A percentile compares a stretch with the other conserved stretches of the same genome.
These are phyloP conservation scores for Isichthys henryi DNA, from an alignment of 2,113 vertebrate species.

Conservation along the genomic window DNA sequence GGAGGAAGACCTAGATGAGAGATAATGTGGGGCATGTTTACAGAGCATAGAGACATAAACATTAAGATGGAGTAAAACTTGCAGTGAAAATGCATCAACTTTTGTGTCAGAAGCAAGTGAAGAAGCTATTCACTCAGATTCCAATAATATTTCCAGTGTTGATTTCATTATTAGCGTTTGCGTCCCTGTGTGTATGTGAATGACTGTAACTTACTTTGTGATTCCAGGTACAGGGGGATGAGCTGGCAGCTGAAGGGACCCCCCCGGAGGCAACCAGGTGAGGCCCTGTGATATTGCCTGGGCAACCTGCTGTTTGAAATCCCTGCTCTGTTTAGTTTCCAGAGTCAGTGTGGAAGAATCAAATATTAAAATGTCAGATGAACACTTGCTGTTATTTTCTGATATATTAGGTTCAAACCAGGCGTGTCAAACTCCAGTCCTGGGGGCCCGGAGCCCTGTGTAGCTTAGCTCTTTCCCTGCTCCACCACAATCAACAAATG, in stretches of 20 bases:
- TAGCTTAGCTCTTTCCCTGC: no score
- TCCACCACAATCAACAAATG: no score
- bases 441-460: no score
- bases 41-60: background rate
- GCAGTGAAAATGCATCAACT: background rate
- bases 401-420: background rate
- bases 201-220: background rate
- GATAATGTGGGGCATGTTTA: background rate
- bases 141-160: background rate
- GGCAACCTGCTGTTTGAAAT: background rate
- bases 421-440: background rate
- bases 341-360: background rate
- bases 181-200: background rate
- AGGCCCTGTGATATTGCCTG: background rate
- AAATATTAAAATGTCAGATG: background rate
- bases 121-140: background rate
- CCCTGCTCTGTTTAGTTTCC: background rate
- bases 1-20: background rate
- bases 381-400: background rate
- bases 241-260: background rate
- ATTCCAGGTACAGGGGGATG: background rate
- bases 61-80: background rate
- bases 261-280: background rate
- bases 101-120: background rate
- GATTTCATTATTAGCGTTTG: background rate